These are phyloP conservation scores for Hermaeophaga mercurialis DNA, from an alignment of 2,888 invertebrate species.

Conservation along the genomic window DNA sequence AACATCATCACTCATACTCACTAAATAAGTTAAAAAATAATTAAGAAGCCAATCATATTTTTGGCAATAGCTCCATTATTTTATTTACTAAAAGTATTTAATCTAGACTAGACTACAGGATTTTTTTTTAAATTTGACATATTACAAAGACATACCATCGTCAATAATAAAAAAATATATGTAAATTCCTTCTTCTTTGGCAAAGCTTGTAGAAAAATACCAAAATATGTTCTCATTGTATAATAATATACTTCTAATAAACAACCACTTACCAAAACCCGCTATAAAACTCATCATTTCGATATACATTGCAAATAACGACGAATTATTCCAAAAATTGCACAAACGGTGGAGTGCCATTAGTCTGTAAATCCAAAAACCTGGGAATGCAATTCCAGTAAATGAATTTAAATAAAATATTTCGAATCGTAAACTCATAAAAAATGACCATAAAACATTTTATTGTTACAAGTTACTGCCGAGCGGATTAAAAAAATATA, in stretches of 20 bases:
- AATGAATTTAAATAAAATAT: too few relatives aligned
- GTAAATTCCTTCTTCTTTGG: slow-evolving; percentile 2
- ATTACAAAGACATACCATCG: background rate
- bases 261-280: too few relatives aligned
- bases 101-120: slow-evolving; percentile 6
- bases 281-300: background rate
- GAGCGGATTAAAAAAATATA: too few relatives aligned
- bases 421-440: too few relatives aligned
- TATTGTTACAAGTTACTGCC: too few relatives aligned
- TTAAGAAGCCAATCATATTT: background rate
- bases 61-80: slow-evolving; percentile 3
- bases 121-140: slow-evolving; percentile 4
- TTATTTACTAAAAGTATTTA: background rate
- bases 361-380: too few relatives aligned
- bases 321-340: background rate
- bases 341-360: background rate
- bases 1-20: background rate
- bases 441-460: too few relatives aligned
- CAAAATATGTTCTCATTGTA: too few relatives aligned
- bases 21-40: background rate
- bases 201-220: slow-evolving; percentile 5
- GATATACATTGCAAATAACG: background rate
- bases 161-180: background rate
- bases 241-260: too few relatives aligned
- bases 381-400: too few relatives aligned